phyloP scores from a whole-genome alignment of 2,797 vertebrate genomes.

The Erpetoichthys calabaricus region DNA sequence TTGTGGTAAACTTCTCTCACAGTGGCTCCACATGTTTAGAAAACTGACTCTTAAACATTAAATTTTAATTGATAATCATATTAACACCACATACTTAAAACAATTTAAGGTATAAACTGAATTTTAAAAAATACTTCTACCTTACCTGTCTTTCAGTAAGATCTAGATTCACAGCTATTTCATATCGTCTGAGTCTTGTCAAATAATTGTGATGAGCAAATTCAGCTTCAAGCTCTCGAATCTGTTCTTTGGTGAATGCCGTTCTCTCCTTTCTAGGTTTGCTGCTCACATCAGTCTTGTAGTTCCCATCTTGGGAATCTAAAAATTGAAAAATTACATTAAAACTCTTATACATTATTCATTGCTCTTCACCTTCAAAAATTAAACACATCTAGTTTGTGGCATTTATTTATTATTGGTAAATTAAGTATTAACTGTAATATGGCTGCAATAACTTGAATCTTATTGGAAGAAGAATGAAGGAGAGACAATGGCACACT shows the following conservation, averaged over 20 bases:
- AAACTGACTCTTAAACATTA: too few relatives aligned
- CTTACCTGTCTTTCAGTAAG: slow-evolving; percentile 97
- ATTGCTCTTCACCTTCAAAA: slow-evolving; percentile 4
- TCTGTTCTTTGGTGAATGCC: slow-evolving; percentile 98
- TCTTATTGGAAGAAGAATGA: too few relatives aligned
- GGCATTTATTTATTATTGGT: too few relatives aligned
- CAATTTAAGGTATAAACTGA: too few relatives aligned
- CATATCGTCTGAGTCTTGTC: slow-evolving; percentile 90
- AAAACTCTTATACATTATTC: background rate
- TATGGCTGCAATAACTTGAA: slow-evolving; percentile 1
- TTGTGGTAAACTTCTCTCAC: too few relatives aligned
- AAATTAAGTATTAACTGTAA: slow-evolving; percentile 12
- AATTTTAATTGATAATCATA: too few relatives aligned
- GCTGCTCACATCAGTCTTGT: slow-evolving; percentile 90
- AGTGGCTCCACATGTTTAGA: too few relatives aligned
- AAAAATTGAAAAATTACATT: slow-evolving; percentile 41
- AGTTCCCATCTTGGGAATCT: slow-evolving; percentile 96
- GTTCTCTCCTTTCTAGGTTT: slow-evolving; percentile 97
- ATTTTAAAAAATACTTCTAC: background rate
- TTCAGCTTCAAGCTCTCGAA: slow-evolving; percentile 94
- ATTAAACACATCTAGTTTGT: background rate
- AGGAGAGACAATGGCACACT: too few relatives aligned
- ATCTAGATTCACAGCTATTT: slow-evolving; percentile 97
- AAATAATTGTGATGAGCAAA: slow-evolving; percentile 98
- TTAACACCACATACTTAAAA: too few relatives aligned